Evolutionary conservation across 92 coral and sea anemone species (phyloP), one percentile per base, ranked within the genome.

Genomic region (Epizoanthus illoricatus): DNA sequence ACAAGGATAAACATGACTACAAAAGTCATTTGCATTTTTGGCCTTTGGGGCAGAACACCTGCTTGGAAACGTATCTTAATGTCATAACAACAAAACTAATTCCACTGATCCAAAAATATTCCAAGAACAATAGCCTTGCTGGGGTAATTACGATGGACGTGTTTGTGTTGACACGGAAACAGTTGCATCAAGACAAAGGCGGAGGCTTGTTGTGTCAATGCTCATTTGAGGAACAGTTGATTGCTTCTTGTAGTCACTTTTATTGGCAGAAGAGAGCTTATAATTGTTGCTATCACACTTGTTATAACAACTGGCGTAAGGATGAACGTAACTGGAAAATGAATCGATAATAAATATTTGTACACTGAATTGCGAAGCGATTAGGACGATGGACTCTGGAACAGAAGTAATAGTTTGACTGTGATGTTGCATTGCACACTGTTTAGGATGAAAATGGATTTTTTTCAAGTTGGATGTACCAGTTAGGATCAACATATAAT

Each of bases 1-100:
- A 5, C 12, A 4, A 5, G 15, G 75, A 49, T 2, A 13, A 49
- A 8, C 55, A 49, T 49, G 12, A 6, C 8, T 49, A 49, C 56
- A 52, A n/a, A n/a, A 23, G 75, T 45, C 24, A 78, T 78, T 78
- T 78, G 82, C 82, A 78, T 76, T 63, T 62, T 17, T 41, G 56
- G 11, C 10, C 18, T 39, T 41, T 43, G 20, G 11, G 19, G 45
- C 74, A 39, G 20, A 81, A 81, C 92, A 89, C 89, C 92, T 89
- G 92, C 92, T 54, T 89, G 60, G 92, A 85, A 85, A 89, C 92
- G 81, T 67, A 7, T 60, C 87, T 60, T 81, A 74, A 75, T 86
- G 66, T 40, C 86, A 74, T 81, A 81, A 88, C 91, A 88, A 81
- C 81, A 85, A 69, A 69, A 57, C 71, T 21, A 20, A 63, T 63